Evolutionary conservation across 2,113 vertebrate species (phyloP).

Genomic region (Dasyurus viverrinus): DNA sequence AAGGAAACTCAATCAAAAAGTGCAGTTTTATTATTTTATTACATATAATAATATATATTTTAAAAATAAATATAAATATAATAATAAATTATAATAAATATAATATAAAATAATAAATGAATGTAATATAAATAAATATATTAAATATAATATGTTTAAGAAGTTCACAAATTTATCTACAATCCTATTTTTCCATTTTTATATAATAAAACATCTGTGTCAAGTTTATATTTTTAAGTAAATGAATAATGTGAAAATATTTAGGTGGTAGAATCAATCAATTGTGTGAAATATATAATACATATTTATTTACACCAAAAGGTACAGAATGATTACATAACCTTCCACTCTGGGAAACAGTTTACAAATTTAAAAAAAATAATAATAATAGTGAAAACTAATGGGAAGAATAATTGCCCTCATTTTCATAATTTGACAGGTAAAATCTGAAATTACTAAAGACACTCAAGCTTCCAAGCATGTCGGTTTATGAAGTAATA

Average conservation of each 20-base stretch:
- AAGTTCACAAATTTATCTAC: background rate
- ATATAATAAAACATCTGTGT: background rate
- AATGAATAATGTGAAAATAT: background rate
- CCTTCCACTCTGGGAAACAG: background rate
- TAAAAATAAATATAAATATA: too few relatives aligned
- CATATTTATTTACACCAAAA: background rate
- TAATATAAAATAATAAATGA: too few relatives aligned
- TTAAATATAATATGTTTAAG: too few relatives aligned
- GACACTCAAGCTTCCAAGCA: background rate
- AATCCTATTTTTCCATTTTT: background rate
- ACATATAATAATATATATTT: background rate
- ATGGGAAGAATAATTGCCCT: background rate
- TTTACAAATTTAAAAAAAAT: background rate
- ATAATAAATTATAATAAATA: too few relatives aligned
- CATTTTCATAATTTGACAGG: background rate
- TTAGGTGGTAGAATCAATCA: background rate
- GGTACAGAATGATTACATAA: background rate
- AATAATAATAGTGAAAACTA: background rate
- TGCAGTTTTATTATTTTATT: background rate
- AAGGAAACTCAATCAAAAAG: background rate
- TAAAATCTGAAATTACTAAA: background rate
- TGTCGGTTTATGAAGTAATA: background rate
- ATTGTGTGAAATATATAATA: background rate
- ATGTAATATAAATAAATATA: too few relatives aligned
- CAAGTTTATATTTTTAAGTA: background rate